These are phyloP conservation scores for Caenorhabditis latens DNA, from an alignment of 1,140 invertebrate genomes.

Conservation along the genomic window DNA sequence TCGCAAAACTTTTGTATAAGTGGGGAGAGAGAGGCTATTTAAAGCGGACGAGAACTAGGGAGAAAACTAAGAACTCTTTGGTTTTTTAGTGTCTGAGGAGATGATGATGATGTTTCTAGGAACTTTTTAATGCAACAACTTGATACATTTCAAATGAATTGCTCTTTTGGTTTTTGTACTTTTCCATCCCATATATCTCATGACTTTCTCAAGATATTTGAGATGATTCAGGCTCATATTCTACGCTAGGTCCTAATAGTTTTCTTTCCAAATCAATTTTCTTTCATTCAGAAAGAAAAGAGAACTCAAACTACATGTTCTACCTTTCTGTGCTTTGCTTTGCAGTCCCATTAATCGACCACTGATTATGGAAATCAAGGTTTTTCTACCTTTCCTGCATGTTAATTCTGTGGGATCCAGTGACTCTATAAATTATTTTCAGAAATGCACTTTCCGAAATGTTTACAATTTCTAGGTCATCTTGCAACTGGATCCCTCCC, in stretches of 20 bases:
- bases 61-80: neutral
- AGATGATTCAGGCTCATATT: neutral
- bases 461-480: too few species aligned
- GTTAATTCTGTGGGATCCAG: too few species aligned
- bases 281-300: too few species aligned
- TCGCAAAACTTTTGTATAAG: conserved; percentile 3
- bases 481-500: too few species aligned
- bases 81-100: neutral
- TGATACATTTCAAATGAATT: neutral
- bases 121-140: neutral
- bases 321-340: neutral
- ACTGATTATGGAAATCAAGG: neutral
- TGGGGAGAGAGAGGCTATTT: conserved; percentile 22
- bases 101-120: conserved; percentile 1
- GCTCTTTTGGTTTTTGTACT: neutral
- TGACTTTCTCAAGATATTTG: too few species aligned
- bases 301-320: too few species aligned
- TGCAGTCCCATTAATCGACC: neutral
- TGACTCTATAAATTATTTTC: too few species aligned
- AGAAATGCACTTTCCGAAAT: too few species aligned
- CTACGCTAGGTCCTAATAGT: neutral
- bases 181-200: neutral
- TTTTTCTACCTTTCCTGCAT: too few species aligned
- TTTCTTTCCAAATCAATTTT: too few species aligned
- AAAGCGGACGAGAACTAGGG: neutral